Evolutionary conservation across 2,797 vertebrate species (phyloP).

Genomic region (Prionace glauca): DNA sequence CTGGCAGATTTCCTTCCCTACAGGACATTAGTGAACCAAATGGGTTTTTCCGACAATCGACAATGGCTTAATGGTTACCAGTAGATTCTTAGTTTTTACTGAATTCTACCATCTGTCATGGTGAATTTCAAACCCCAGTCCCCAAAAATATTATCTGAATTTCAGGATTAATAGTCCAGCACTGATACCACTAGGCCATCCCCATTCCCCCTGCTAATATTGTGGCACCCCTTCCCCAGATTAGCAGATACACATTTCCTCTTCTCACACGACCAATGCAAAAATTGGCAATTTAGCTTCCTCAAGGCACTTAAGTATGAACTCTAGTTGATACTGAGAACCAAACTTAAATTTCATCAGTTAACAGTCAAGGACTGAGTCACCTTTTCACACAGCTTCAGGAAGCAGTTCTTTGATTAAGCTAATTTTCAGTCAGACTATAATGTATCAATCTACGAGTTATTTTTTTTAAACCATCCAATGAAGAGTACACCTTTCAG

Average conservation of each 20-base stretch:
- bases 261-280: neutral
- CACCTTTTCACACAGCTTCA: neutral
- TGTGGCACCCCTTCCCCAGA: neutral
- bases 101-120: no score
- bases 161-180: no score
- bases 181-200: no score
- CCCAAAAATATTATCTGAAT: no score
- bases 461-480: neutral
- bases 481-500: neutral
- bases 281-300: neutral
- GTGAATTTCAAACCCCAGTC: no score
- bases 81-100: no score
- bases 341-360: neutral
- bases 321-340: neutral
- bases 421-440: neutral
- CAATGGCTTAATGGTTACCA: no score
- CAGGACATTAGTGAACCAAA: no score
- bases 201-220: no score
- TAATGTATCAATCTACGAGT: neutral
- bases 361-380: neutral
- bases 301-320: neutral
- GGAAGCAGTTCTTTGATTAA: neutral
- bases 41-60: no score
- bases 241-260: neutral
- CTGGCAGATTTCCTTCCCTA: no score